Conservation (phyloP, 2,888 invertebrate genomes). For the Escarpia spicata region DNA sequence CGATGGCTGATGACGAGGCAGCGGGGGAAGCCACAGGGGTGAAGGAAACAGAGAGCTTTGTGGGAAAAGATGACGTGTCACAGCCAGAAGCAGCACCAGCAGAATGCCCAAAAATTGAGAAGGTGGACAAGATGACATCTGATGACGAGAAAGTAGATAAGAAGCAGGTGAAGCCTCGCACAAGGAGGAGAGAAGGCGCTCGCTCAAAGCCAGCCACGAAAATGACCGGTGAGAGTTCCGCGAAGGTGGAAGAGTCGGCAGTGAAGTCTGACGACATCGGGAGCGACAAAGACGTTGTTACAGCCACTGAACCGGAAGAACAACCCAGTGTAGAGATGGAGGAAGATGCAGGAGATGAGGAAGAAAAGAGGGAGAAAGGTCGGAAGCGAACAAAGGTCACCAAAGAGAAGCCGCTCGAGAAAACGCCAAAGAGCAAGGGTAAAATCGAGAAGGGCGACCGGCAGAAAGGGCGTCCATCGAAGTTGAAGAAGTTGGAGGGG, state of each 20-base stretch:
- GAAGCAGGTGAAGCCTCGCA: conserved; percentile 7
- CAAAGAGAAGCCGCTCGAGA: background rate
- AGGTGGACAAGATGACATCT: background rate
- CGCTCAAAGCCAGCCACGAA: background rate
- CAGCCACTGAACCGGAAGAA: conserved; percentile 29
- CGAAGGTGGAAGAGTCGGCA: background rate
- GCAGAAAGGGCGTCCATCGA: background rate
- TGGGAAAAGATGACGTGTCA: conserved; percentile 22
- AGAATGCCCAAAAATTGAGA: conserved; percentile 20
- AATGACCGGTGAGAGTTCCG: background rate
- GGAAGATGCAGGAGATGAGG: background rate
- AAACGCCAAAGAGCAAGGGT: background rate
- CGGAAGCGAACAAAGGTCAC: conserved; percentile 14
- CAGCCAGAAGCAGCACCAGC: conserved; percentile 14
- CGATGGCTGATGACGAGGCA: conserved; percentile 10
- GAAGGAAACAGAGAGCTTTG: background rate
- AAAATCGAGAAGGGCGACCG: background rate
- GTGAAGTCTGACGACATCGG: conserved; percentile 28
- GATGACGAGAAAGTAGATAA: conserved; percentile 17
- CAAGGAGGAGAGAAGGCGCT: background rate
- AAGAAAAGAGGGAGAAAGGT: background rate
- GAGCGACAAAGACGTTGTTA: conserved; percentile 33
- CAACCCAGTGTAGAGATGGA: background rate
- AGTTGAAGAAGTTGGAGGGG: background rate
- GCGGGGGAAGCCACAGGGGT: no score